Evolutionary conservation across 2,888 invertebrate species (phyloP).

Genomic region (Sesia apiformis): DNA sequence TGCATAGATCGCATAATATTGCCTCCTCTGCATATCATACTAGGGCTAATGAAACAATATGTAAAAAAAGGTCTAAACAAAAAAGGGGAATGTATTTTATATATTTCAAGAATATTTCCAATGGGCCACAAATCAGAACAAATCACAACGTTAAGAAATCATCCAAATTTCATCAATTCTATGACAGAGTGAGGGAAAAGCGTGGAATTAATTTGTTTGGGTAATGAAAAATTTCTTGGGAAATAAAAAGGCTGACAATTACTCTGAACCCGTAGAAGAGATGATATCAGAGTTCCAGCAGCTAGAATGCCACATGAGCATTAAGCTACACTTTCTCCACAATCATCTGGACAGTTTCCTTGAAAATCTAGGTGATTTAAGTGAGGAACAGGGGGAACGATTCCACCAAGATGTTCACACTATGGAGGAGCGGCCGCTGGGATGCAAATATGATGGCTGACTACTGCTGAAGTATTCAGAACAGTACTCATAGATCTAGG

Average conservation of each 20-base stretch:
- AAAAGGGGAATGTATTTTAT: neutral
- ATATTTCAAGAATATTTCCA: neutral
- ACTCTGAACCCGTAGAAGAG: neutral
- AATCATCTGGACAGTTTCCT: slow-evolving; percentile 3
- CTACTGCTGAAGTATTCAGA: no score
- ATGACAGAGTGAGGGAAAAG: neutral
- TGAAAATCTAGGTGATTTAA: slow-evolving; percentile 4
- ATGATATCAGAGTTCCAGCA: neutral
- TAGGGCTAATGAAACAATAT: neutral
- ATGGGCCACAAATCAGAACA: no score
- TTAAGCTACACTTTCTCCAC: slow-evolving; percentile 6
- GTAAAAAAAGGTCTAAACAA: neutral
- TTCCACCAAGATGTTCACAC: no score
- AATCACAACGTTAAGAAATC: no score
- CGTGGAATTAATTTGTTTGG: neutral
- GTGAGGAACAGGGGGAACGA: slow-evolving; percentile 1
- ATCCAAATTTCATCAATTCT: neutral
- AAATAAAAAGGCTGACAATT: neutral
- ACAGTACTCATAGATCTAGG: no score
- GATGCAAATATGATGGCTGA: no score
- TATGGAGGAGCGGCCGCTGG: no score
- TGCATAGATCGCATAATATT: neutral
- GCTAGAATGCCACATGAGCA: neutral
- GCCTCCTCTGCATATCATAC: neutral
- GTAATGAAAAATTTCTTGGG: neutral